Evolutionary conservation across 2,888 invertebrate genomes (phyloP), one percentile per base, ranked within the genome.

Genomic region (Cephus pulcher): DNA sequence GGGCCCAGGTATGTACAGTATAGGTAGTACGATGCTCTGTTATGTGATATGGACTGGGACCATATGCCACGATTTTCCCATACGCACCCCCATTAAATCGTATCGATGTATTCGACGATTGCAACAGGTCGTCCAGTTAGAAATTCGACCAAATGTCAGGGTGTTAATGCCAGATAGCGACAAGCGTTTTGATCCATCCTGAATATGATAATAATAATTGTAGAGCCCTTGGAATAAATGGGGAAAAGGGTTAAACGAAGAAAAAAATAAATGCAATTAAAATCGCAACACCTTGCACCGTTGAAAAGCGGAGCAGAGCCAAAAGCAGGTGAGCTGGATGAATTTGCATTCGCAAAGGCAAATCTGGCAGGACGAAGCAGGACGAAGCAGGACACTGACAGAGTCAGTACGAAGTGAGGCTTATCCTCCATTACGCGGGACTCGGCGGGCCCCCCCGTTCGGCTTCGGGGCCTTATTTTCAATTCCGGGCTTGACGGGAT

Each of bases 341-440:
- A 56, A 56, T 56, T 56, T 56, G 23, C 15, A 40, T 40, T 40
- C 40, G 70, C 71, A 34, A 71, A 71, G 71, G 32, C 71, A 71
- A 12, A 34, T 71, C 71, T 34, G 15, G 4, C 71, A 71, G 71
- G 71, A 71, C 12, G 23, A 12, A 23, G 4, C 71, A 71, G 71
- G 71, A 71, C 12, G 23, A 12, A 23, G 32, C 6, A 34, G 71
- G 34, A 71, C 71, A 71, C 71, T 71, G 12, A 78, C 80, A 80
- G 86, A 89, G 89, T 89, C 89, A 88, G 83, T 85, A 78, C 80
- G 82, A 83, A 87, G 84, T 82, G 83, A 81, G 83, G 90, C 88
- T 90, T 89, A 90, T 90, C 89, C 90, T 90, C 88, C 89, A 91
- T 90, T 90, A 90, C 89, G 86, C 86, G 82, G 86, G 83, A 83